phyloP scores from a whole-genome alignment of 2,888 invertebrate species.

The Aporophyla nigra region DNA sequence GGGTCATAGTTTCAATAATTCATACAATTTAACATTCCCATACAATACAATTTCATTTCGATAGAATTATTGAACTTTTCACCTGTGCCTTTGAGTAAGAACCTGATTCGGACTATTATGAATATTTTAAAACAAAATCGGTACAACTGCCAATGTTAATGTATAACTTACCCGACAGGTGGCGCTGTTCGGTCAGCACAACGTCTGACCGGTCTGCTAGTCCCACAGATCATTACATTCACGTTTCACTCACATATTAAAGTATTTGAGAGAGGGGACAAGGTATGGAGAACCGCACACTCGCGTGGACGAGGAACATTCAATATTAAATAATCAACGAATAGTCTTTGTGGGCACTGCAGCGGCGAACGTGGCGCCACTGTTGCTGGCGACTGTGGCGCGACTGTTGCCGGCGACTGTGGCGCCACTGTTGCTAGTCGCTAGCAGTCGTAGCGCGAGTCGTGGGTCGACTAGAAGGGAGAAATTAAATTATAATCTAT shows the following conservation, averaged over 20 bases:
- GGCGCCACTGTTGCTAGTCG: slow-evolving; percentile 19
- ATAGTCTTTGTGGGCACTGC: slow-evolving; percentile 25
- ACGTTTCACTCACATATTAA: not conserved
- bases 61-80: too few relatives aligned
- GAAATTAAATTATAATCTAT: too few relatives aligned
- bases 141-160: too few relatives aligned
- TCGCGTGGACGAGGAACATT: slow-evolving; percentile 8
- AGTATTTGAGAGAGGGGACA: slow-evolving; percentile 11
- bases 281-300: not conserved
- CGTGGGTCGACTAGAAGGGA: slow-evolving; percentile 26
- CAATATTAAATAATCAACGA: slow-evolving; percentile 20
- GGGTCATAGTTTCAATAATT: too few relatives aligned
- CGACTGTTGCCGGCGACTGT: slow-evolving; percentile 8
- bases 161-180: not conserved
- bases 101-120: too few relatives aligned
- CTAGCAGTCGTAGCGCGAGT: slow-evolving; percentile 47
- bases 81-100: too few relatives aligned
- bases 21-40: too few relatives aligned
- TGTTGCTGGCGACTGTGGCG: slow-evolving; percentile 14
- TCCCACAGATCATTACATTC: too few relatives aligned
- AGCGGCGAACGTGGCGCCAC: not conserved
- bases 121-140: too few relatives aligned
- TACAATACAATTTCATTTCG: too few relatives aligned
- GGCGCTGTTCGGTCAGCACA: not conserved
- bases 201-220: too few relatives aligned